These are phyloP conservation scores for Zosterops pallidus DNA, from an alignment of 2,113 vertebrate species.

Conservation along the genomic window DNA sequence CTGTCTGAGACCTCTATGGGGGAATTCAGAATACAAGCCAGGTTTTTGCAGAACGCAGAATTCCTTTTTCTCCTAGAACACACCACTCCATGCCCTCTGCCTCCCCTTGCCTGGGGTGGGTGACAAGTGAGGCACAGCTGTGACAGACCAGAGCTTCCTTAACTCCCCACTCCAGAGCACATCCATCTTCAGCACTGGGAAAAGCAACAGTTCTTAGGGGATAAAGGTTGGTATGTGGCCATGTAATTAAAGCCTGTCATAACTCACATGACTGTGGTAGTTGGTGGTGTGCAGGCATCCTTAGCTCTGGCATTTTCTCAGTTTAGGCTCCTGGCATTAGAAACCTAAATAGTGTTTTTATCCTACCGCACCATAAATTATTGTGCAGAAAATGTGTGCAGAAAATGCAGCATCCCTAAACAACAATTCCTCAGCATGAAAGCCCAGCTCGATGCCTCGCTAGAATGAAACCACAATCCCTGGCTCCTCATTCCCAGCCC, in stretches of 20 bases:
- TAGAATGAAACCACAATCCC: neutral
- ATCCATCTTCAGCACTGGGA: neutral
- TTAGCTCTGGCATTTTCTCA: neutral
- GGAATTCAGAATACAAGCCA: neutral
- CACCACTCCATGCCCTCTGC: neutral
- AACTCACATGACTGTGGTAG: slow-evolving; percentile 30
- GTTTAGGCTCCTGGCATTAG: neutral
- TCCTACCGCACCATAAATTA: accelerated
- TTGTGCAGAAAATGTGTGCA: neutral
- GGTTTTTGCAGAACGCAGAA: neutral
- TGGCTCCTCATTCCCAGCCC: neutral
- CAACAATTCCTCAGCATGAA: neutral
- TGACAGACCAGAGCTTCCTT: neutral
- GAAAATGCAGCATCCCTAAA: neutral
- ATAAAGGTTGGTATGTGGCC: neutral
- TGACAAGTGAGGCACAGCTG: neutral
- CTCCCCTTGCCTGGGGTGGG: accelerated
- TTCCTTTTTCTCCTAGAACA: neutral
- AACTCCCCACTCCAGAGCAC: neutral
- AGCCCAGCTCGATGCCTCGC: neutral
- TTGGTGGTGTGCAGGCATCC: slow-evolving; percentile 1
- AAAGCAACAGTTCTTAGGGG: neutral
- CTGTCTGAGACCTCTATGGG: neutral
- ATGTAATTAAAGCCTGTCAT: slow-evolving; percentile 34
- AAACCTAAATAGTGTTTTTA: neutral